Evolutionary conservation across 2,113 vertebrate genomes (phyloP), one percentile per base, ranked within the genome.

Genomic region (Synodontis membranacea): DNA sequence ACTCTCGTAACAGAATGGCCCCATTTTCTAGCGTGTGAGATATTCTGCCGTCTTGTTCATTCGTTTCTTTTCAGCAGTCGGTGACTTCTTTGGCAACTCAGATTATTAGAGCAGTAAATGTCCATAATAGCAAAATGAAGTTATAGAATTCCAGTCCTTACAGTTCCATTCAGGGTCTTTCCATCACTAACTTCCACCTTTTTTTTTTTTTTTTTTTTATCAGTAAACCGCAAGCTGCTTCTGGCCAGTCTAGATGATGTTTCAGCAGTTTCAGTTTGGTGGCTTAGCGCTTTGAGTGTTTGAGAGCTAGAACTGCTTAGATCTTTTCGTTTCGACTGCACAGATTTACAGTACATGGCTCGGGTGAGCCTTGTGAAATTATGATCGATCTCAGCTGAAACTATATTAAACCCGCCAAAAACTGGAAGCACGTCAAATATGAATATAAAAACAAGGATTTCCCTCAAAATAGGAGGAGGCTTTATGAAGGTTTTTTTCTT

Each of bases 301-400:
- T 80, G 8, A 39, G n/a, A 58, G 2, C 34, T 80, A 17, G 64
- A 54, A 28, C 11, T 19, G 17, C 17, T 9, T 28, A 6, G 46
- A 50, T 78, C 50, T 79, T 83, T 79, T 58, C 44, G n/a, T 75
- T 85, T 34, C 46, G 48, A 44, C 42, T 8, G 46, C n/a, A 39
- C 62, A n/a, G 81, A 78, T 76, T 64, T 62, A 56, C 28, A 0
- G 2, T 58, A 28, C 4, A 46, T 56, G 46, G 48, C 72, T 82
- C 86, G 28, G 62, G 70, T 34, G 46, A 25, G 14, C 85, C 66
- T 79, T 79, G 34, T 76, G 70, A 42, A 78, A 74, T 56, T 37
- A 15, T 42, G 83, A 66, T 79, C 39, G 88, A 52, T 28, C 50
- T 89, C 76, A 84, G 76, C 85, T 86, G 88, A 83, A 86, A 86